Evolutionary conservation across 2,888 invertebrate genomes (phyloP).

Genomic region (Pollenia angustigena): DNA sequence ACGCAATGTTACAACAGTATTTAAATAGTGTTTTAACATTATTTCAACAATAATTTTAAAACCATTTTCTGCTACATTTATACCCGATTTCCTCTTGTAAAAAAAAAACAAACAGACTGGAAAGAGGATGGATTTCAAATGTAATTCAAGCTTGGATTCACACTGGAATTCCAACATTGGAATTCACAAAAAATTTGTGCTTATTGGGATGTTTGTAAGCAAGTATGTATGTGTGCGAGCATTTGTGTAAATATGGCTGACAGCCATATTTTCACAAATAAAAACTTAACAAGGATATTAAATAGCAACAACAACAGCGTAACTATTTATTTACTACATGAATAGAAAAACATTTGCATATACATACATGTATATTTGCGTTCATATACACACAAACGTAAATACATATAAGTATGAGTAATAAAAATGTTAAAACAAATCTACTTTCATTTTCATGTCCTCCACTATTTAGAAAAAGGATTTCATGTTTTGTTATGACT

Average conservation of each 20-base stretch:
- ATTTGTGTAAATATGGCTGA: slow-evolving; percentile 40
- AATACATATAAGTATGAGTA: neutral
- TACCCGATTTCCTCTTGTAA: too few species aligned
- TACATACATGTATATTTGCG: slow-evolving; percentile 10
- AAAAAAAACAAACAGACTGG: too few species aligned
- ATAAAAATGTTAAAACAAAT: slow-evolving; percentile 20
- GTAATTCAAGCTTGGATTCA: too few species aligned
- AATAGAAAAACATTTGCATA: neutral
- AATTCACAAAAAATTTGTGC: too few species aligned
- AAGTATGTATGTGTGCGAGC: neutral
- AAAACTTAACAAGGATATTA: slow-evolving; percentile 67
- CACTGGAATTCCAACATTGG: too few species aligned
- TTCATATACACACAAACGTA: neutral
- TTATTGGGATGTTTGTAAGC: slow-evolving; percentile 40
- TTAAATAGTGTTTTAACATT: too few species aligned
- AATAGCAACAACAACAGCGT: slow-evolving; percentile 37
- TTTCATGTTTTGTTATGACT: slow-evolving; percentile 21
- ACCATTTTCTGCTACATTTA: too few species aligned
- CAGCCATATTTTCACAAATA: slow-evolving; percentile 63
- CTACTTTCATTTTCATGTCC: slow-evolving; percentile 48
- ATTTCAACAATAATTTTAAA: too few species aligned
- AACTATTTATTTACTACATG: slow-evolving; percentile 20
- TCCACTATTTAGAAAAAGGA: slow-evolving; percentile 1
- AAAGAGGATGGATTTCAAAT: too few species aligned
- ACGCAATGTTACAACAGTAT: too few species aligned